phyloP scores from a whole-genome alignment of 2,888 invertebrate genomes.

The Dexiosoma caninum region DNA sequence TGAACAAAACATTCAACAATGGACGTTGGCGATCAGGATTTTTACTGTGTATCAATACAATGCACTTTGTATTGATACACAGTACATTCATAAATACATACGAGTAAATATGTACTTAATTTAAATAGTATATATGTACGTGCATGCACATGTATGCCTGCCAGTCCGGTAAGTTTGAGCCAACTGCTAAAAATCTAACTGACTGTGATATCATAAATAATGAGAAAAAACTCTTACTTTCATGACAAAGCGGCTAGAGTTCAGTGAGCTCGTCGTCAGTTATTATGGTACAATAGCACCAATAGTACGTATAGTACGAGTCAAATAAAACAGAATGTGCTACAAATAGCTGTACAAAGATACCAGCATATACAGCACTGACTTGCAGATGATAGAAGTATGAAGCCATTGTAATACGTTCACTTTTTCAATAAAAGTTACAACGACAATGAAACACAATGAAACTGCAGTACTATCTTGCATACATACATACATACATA shows the following conservation, averaged over 20 bases:
- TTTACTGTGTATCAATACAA: constrained; percentile 12
- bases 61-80: background rate
- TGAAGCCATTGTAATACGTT: constrained; percentile 37
- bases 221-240: constrained; percentile 51
- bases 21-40: constrained; percentile 10
- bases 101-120: background rate
- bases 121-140: background rate
- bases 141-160: background rate
- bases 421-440: constrained; percentile 45
- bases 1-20: background rate
- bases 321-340: constrained; percentile 23
- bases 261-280: constrained; percentile 45
- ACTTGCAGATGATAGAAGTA: background rate
- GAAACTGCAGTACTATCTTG: constrained; percentile 4
- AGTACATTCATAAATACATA: background rate
- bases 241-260: constrained; percentile 46
- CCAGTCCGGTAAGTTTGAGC: background rate
- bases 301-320: too few relatives aligned
- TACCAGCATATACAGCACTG: background rate
- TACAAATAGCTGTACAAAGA: constrained; percentile 2
- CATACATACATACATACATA: background rate
- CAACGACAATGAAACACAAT: background rate
- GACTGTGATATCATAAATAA: constrained; percentile 17
- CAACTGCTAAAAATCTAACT: background rate
- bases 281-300: background rate